These are phyloP conservation scores for Ranitomeya variabilis DNA, from an alignment of 2,113 vertebrate genomes.

Conservation along the genomic window DNA sequence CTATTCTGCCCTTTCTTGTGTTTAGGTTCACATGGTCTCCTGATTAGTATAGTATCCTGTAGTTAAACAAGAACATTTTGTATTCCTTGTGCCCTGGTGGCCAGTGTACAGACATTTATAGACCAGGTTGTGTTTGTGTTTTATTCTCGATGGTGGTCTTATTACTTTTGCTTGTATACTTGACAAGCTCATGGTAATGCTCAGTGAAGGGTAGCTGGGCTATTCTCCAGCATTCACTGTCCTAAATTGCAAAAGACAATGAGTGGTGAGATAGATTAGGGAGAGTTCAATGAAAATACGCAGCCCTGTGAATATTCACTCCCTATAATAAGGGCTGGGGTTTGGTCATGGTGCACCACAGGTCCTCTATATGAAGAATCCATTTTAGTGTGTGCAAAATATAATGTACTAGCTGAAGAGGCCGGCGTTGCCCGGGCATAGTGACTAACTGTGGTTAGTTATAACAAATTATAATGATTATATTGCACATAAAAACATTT, in stretches of 20 bases:
- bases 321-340: background rate
- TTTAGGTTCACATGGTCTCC: too few relatives aligned
- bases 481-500: too few relatives aligned
- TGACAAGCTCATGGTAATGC: slow-evolving; percentile 63
- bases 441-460: too few relatives aligned
- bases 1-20: too few relatives aligned
- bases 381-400: too few relatives aligned
- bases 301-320: slow-evolving; percentile 38
- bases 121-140: background rate
- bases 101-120: background rate
- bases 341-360: too few relatives aligned
- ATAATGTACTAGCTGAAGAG: too few relatives aligned
- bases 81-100: background rate
- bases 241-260: slow-evolving; percentile 71
- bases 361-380: too few relatives aligned
- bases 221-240: slow-evolving; percentile 61
- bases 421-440: too few relatives aligned
- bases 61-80: background rate
- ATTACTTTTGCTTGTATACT: slow-evolving; percentile 63
- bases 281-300: background rate
- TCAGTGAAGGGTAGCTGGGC: slow-evolving; percentile 64
- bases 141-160: slow-evolving; percentile 57
- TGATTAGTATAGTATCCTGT: background rate
- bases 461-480: too few relatives aligned
- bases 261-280: slow-evolving; percentile 61